A percentile compares a stretch with the other conserved stretches of the same genome.
Evolutionary conservation across 2,888 invertebrate species (phyloP).

Genomic region (Mystacides longicornis): DNA sequence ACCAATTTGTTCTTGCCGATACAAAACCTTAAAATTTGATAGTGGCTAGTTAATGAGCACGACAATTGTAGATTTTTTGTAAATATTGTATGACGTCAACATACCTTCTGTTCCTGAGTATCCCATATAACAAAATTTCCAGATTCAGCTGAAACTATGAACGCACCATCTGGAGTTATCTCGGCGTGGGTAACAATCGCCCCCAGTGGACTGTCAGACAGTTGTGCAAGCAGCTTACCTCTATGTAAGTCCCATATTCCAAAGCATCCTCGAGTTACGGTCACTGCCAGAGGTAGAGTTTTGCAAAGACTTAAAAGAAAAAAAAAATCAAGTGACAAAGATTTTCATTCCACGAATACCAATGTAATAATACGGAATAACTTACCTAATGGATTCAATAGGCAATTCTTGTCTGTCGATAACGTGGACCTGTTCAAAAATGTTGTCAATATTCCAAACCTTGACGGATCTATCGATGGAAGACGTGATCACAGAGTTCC

Average conservation of each 20-base stretch:
- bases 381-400: conserved; percentile 81
- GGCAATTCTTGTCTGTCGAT: conserved; percentile 93
- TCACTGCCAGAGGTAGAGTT: conserved; percentile 75
- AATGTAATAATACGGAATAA: background rate
- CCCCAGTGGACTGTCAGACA: conserved; percentile 86
- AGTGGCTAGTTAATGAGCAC: too few species aligned
- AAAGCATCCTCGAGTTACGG: conserved; percentile 89
- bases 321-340: too few species aligned
- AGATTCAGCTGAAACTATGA: conserved; percentile 86
- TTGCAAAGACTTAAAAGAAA: conserved; percentile 59
- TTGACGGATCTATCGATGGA: conserved; percentile 97
- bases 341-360: background rate
- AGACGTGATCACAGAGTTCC: conserved; percentile 93
- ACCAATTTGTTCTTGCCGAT: conserved; percentile 75
- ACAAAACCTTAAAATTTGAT: conserved; percentile 55
- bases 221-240: conserved; percentile 75
- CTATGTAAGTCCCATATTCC: conserved; percentile 90
- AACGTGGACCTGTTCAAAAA: conserved; percentile 94
- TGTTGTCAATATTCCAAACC: conserved; percentile 99
- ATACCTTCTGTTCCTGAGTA: conserved; percentile 39
- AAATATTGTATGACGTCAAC: too few species aligned
- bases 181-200: conserved; percentile 91
- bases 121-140: conserved; percentile 90
- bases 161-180: conserved; percentile 77
- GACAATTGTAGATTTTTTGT: too few species aligned